A percentile compares a stretch with the other conserved stretches of the same genome.
Conservation (phyloP, 2,113 vertebrate genomes). For the Cavia porcellus region DNA sequence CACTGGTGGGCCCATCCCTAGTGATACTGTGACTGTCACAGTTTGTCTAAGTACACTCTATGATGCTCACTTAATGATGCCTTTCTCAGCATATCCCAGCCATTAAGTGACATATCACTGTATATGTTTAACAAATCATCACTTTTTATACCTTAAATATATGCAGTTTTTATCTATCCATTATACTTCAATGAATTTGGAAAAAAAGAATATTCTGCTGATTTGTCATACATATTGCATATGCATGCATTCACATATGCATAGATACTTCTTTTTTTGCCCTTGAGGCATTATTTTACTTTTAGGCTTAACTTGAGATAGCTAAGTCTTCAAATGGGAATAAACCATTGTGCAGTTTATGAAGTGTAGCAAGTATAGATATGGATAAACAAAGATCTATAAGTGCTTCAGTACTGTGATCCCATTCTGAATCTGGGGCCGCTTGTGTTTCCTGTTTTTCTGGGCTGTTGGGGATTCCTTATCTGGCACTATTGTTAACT, state of each 20-base stretch:
- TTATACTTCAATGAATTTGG: background rate
- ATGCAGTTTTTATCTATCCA: background rate
- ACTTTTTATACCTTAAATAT: background rate
- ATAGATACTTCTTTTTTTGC: background rate
- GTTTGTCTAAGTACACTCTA: background rate
- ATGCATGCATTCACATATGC: background rate
- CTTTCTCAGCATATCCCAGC: background rate
- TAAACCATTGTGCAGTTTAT: fast-evolving
- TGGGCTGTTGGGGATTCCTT: fast-evolving
- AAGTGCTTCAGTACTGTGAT: fast-evolving
- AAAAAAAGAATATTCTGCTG: background rate
- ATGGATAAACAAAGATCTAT: fast-evolving
- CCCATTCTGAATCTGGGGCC: fast-evolving
- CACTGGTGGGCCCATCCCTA: background rate
- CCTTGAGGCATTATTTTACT: background rate
- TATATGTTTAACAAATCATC: background rate
- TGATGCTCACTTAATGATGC: background rate
- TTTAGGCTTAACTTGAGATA: background rate
- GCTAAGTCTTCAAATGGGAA: background rate
- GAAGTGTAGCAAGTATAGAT: fast-evolving
- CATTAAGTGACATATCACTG: background rate
- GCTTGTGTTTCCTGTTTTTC: too few relatives aligned
- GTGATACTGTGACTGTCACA: background rate
- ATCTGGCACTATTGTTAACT: too few relatives aligned
- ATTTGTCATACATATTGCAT: background rate